Evolutionary conservation across 2,113 vertebrate species (phyloP).

Genomic region (Terrapene triunguis): DNA sequence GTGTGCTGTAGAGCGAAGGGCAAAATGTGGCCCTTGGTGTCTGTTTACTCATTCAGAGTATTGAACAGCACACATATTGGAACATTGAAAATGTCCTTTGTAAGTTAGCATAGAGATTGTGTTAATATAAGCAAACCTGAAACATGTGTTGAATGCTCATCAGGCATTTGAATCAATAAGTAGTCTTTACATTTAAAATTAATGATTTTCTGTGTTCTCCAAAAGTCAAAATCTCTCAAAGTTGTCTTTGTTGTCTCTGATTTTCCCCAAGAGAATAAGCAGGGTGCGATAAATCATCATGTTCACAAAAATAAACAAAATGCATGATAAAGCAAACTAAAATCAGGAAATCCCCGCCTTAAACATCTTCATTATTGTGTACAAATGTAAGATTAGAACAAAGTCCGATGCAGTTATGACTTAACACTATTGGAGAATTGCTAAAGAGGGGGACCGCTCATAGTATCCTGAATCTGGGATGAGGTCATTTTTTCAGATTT

Average conservation of each 20-base stretch:
- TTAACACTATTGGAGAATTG: neutral
- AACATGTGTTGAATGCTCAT: slow-evolving; percentile 48
- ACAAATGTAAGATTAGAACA: slow-evolving; percentile 32
- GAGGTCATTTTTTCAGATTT: slow-evolving; percentile 19
- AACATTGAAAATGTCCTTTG: slow-evolving; percentile 36
- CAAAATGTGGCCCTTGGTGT: neutral
- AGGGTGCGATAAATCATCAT: slow-evolving; percentile 79
- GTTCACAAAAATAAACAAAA: slow-evolving; percentile 71
- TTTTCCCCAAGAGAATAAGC: slow-evolving; percentile 75
- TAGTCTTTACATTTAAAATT: slow-evolving; percentile 82
- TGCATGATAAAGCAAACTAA: slow-evolving; percentile 53
- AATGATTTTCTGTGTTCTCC: slow-evolving; percentile 83
- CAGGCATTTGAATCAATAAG: slow-evolving; percentile 79
- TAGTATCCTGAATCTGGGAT: neutral
- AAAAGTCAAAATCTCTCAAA: slow-evolving; percentile 82
- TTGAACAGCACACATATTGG: neutral
- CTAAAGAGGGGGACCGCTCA: neutral
- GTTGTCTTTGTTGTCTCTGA: slow-evolving; percentile 78
- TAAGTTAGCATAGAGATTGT: slow-evolving; percentile 28
- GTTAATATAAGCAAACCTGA: slow-evolving; percentile 64
- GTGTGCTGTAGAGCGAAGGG: neutral
- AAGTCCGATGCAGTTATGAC: neutral
- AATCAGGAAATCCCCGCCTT: slow-evolving; percentile 58
- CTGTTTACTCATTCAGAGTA: slow-evolving; percentile 11
- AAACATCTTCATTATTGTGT: slow-evolving; percentile 65